These are phyloP conservation scores for Myotis lucifugus DNA, from an alignment of 2,113 vertebrate species.

Conservation along the genomic window DNA sequence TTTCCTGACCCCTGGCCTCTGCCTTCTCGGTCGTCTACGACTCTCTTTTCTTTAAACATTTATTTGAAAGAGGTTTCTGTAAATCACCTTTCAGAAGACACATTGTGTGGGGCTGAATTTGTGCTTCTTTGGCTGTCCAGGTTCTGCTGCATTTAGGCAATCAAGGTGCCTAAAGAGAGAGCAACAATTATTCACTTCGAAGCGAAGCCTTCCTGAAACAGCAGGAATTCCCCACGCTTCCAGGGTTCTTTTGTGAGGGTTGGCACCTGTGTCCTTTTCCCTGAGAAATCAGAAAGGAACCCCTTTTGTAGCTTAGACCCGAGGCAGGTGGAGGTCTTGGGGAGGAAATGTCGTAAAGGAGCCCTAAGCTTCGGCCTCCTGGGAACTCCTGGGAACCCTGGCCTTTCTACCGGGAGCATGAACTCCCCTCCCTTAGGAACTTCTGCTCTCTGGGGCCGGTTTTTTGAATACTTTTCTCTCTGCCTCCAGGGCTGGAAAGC, in stretches of 20 bases:
- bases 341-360: background rate
- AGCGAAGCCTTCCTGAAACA: background rate
- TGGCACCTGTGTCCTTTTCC: background rate
- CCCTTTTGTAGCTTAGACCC: background rate
- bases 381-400: background rate
- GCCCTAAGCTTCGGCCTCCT: background rate
- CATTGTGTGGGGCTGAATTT: background rate
- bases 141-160: background rate
- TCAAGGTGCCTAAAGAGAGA: background rate
- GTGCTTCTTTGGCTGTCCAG: background rate
- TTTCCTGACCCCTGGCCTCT: background rate
- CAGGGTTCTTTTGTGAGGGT: background rate
- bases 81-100: background rate
- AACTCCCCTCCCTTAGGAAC: background rate
- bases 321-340: background rate
- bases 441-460: background rate
- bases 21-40: background rate
- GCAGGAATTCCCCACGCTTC: background rate
- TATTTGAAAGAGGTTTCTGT: slow-evolving; percentile 30
- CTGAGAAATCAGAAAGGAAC: background rate
- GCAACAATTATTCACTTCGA: background rate
- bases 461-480: background rate
- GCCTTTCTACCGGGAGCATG: background rate
- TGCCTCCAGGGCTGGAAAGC: background rate
- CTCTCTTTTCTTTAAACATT: background rate